Evolutionary conservation across 2,113 vertebrate species (phyloP), one percentile per base, ranked within the genome.

Genomic region (Ardeotis arabs): DNA sequence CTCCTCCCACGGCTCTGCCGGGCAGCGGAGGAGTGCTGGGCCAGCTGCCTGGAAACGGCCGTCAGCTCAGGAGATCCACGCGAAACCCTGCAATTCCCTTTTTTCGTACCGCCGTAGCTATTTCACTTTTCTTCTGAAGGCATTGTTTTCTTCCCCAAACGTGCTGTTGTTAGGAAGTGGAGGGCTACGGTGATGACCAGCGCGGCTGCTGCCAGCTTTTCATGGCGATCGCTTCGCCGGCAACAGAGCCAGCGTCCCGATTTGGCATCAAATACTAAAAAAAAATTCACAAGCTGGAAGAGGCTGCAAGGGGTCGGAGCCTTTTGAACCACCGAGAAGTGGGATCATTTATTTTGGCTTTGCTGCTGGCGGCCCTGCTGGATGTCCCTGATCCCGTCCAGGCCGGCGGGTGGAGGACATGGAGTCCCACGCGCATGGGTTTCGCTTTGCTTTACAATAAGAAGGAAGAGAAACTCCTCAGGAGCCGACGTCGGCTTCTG

Each of bases 401-500:
- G 56, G 15, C 20, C 9, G 2, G 47, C 2, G 4, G 29, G 27
- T 0, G 14, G 53, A 49, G 59, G 24, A 45, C 1, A 5, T 33
- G 35, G 67, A 41, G 14, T 35, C 62, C 76, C 12, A 4, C 86
- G n/a, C 45, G 19, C 28, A 19, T 17, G n/a, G 53, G 17, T 96
- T 96, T 95, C 60, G 1, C 44, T 79, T 56, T 58, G n/a, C 28
- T 87, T 96, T 91, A 70, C 33, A 16, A 88, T 86, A 97, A 94
- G n/a, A 63, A 92, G 94, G 95, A 97, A 97, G 87, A 74, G 94
- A 96, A 97, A 97, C 60, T 44, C 53, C 8, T 22, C 1, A 24
- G 58, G 84, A 78, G 67, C 39, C 2, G 25, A 22, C 4, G 44
- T 39, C 77, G 87, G 66, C 29, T 66, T 35, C 69, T 67, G 78